Base-by-base conservation (phyloP, 1,140 invertebrate genomes). In the Mercenaria mercenaria region DNA sequence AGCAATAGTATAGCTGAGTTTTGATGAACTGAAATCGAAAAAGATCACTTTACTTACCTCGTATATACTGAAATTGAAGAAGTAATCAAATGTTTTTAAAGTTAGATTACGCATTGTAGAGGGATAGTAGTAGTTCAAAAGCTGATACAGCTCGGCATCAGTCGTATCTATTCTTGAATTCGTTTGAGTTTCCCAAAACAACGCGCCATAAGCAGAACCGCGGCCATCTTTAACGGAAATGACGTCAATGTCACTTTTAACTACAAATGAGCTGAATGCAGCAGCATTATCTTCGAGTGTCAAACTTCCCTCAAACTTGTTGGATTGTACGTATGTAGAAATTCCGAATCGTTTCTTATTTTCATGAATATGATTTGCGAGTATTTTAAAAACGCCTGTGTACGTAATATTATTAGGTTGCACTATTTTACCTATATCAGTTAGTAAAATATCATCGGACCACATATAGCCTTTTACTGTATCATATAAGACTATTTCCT, bases 171-270 rank as follows among this genome's bases (percentile, higher is more conserved):
- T 88, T 13, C 4, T 50, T 32, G 61, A 4, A 13, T 43, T 41
- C 10, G 6, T 39, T 43, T 88, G 86, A 69, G 86, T 88, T 32
- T 43, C 39, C 86, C 86, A 88, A 39, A 80, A 88, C 18, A 64
- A n/a, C 20, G 50, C 86, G 18, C 39, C 47, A 26, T 26, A 47
- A 29, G 34, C 86, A 0, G 72, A 69, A 3, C 86, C 86, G n/a
- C 77, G 86, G 34, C 86, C 77, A 79, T 88, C 86, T 81, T 72
- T 77, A 43, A 88, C 77, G 29, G 76, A 69, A 34, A 88, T 88
- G 41, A 88, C 34, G 64, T 88, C 86, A 50, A 50, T 26, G 20
- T 29, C 23, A 52, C 61, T 32, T 47, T n/a, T 13, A 13, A 29
- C 50, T 10, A 41, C 56, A 43, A 88, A 20, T 37, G 37, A 34